Evolutionary conservation across 1,140 invertebrate species (phyloP).

Genomic region (Drosophila repletoides): DNA sequence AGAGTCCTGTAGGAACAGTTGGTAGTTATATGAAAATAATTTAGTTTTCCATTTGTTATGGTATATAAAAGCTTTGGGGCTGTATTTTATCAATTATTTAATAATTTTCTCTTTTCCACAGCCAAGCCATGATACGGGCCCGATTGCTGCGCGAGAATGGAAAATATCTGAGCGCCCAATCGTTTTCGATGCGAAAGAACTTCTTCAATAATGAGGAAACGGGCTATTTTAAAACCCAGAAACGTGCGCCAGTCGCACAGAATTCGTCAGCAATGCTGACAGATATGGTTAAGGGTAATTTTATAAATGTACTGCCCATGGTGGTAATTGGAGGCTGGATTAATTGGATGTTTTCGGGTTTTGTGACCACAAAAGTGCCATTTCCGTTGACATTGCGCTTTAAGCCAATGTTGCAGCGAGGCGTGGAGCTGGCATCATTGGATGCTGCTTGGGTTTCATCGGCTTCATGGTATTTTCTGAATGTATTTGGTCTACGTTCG

Average conservation of each 20-base stretch:
- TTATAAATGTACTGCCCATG: conserved; percentile 99
- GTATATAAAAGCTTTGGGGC: too few species aligned
- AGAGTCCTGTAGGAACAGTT: too few species aligned
- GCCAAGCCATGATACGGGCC: conserved; percentile 97
- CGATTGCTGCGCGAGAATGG: conserved; percentile 97
- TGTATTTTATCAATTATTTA: not conserved
- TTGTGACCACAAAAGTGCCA: conserved; percentile 99
- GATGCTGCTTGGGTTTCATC: conserved; percentile 99
- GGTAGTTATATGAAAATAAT: too few species aligned
- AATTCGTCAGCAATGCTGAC: conserved; percentile 91
- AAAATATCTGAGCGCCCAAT: conserved; percentile 96
- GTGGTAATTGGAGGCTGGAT: conserved; percentile 99
- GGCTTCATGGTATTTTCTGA: conserved; percentile 99
- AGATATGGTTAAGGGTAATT: conserved; percentile 99
- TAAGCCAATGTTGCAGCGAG: conserved; percentile 99
- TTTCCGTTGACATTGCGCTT: conserved; percentile 98
- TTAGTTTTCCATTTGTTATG: too few species aligned
- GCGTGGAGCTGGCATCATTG: conserved; percentile 96
- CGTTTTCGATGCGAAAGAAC: conserved; percentile 96
- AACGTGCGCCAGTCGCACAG: conserved; percentile 89
- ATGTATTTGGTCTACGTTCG: conserved; percentile 98
- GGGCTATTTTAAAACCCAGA: conserved; percentile 96
- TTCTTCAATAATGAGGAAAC: conserved; percentile 98
- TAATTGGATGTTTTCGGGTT: conserved; percentile 99
- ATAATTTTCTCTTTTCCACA: conserved; percentile 77